phyloP scores from a whole-genome alignment of 2,888 invertebrate species.

The Tenthredo amoena region DNA sequence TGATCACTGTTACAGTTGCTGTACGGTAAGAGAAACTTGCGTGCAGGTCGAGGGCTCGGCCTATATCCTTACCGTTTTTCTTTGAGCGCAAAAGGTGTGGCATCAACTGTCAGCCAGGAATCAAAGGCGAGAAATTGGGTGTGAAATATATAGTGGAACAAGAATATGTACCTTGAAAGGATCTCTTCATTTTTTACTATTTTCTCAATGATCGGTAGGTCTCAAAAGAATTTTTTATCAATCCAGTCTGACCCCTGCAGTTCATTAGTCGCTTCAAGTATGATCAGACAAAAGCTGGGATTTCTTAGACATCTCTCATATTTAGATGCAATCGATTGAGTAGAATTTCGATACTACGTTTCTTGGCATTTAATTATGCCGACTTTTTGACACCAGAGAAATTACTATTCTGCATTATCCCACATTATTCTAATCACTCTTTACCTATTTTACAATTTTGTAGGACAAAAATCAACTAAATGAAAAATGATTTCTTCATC shows the following conservation, averaged over 20 bases:
- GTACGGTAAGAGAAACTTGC: conserved; percentile 57
- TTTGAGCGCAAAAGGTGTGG: conserved; percentile 60
- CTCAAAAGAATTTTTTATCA: not conserved
- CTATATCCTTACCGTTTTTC: conserved; percentile 58
- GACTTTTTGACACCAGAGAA: too few relatives aligned
- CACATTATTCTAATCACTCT: too few relatives aligned
- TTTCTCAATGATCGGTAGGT: not conserved
- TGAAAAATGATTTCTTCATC: not conserved
- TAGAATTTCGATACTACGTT: not conserved
- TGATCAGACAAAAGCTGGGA: not conserved
- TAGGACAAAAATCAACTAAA: not conserved
- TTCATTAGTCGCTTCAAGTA: not conserved
- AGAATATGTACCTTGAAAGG: not conserved
- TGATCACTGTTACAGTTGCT: not conserved
- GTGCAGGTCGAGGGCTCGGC: conserved; percentile 60
- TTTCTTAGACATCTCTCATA: not conserved
- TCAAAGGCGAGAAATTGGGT: conserved; percentile 56
- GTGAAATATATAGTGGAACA: not conserved
- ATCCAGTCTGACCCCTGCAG: not conserved
- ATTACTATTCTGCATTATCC: too few relatives aligned
- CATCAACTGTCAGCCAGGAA: conserved; percentile 61
- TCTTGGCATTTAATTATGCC: not conserved
- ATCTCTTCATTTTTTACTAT: not conserved
- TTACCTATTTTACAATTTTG: not conserved
- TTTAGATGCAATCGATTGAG: not conserved